Base-by-base conservation (phyloP, 2,888 invertebrate genomes). In the Eilema griseolum region DNA sequence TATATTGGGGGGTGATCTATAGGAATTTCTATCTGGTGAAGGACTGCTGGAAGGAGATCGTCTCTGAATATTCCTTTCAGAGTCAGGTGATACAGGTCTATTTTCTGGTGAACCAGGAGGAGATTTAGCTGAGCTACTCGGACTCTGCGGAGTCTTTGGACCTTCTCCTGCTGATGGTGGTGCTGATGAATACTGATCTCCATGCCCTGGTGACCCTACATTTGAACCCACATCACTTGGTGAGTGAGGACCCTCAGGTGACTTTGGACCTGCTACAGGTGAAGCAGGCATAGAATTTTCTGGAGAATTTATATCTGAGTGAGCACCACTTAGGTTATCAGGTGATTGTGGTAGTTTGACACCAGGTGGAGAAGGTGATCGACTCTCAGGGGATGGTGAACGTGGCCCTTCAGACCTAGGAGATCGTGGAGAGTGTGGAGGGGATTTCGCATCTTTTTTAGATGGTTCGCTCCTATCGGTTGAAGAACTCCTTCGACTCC, bases 301-400 rank as follows among this genome's bases (percentile, higher is more conserved):
- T 64, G 95, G 95, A 66, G 95, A 95, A 86, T 94, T 94, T 61
- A 95, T 93, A 70, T 94, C 93, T 56, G 95, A 95, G 82, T 93
- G 93, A 70, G 89, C 93, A 67, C 90, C 91, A 84, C 93, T 94
- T 80, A 95, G 83, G 86, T 94, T 93, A 83, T 91, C 90, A 70
- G 92, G 93, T 64, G 94, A 92, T 14, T 75, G 81, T 61, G 89
- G 89, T 59, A 73, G 82, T 74, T 90, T 90, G 59, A 71, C 80
- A 63, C 76, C 77, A 31, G 84, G 75, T 57, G 84, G 79, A 46
- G 88, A 89, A 61, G 86, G 89, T 23, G 93, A 89, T 20, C 76
- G 82, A 70, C 88, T 89, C 60, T 89, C 88, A 69, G 90, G 88
- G n/a, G 92, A 89, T 26, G 90, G 90, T 41, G 92, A 92, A n/a